A percentile compares a stretch with the other conserved stretches of the same genome.
Conservation (phyloP, 2,888 invertebrate genomes). For the Odontomyia ornata region DNA sequence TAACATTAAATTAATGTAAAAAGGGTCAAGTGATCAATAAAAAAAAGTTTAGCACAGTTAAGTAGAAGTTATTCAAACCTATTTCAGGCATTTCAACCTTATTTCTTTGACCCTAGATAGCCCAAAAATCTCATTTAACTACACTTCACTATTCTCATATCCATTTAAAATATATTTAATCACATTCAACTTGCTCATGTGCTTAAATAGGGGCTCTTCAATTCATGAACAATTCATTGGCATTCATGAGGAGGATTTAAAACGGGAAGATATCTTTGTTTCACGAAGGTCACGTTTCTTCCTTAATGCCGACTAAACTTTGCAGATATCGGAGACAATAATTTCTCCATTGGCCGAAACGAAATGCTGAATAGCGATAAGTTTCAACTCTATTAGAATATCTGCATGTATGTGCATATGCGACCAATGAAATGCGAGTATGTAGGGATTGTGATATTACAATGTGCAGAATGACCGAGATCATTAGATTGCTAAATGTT, state of each 20-base stretch:
- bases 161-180: too few relatives aligned
- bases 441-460: neutral
- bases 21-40: too few relatives aligned
- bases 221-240: slow-evolving; percentile 31
- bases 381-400: neutral
- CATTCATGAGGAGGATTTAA: slow-evolving; percentile 19
- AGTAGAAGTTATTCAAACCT: too few relatives aligned
- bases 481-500: slow-evolving; percentile 7
- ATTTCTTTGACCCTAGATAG: too few relatives aligned
- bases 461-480: neutral
- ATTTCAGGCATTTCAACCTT: too few relatives aligned
- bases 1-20: too few relatives aligned
- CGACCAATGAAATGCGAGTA: neutral
- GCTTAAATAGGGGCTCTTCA: neutral
- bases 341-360: slow-evolving; percentile 15
- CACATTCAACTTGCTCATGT: too few relatives aligned
- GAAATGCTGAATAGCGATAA: slow-evolving; percentile 3
- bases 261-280: slow-evolving; percentile 39
- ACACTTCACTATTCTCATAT: too few relatives aligned
- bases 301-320: slow-evolving; percentile 32
- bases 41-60: too few relatives aligned
- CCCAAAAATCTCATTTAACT: too few relatives aligned
- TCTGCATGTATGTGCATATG: too few relatives aligned
- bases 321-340: slow-evolving; percentile 11
- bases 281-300: slow-evolving; percentile 42